A percentile compares a stretch with the other conserved stretches of the same genome.
Conservation (phyloP, 1,140 invertebrate species). For the Oncopodura yosiiana region DNA sequence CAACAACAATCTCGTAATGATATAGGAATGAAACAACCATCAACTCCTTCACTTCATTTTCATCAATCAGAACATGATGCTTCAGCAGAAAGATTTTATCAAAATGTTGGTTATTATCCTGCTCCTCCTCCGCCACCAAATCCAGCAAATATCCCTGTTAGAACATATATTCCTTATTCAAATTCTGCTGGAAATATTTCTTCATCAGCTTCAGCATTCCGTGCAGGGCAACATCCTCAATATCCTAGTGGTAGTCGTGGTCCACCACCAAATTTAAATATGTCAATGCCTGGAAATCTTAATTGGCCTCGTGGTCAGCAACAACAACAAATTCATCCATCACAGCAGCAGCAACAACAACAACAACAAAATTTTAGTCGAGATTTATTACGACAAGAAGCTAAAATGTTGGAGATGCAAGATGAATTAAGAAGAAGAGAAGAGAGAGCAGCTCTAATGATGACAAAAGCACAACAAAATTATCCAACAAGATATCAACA, state of each 20-base stretch:
- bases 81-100: conserved; percentile 32
- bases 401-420: conserved; percentile 70
- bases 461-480: conserved; percentile 39
- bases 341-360: conserved; percentile 35
- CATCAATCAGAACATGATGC: conserved; percentile 28
- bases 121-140: conserved; percentile 36
- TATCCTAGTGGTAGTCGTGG: conserved; percentile 26
- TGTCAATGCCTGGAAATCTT: conserved; percentile 34
- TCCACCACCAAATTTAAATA: conserved; percentile 34
- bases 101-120: conserved; percentile 30
- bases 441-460: conserved; percentile 44
- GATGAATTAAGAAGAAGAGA: conserved; percentile 66
- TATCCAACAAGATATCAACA: conserved; percentile 15
- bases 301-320: conserved; percentile 35
- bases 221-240: conserved; percentile 24
- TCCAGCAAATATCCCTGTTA: conserved; percentile 33
- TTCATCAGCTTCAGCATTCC: conserved; percentile 36
- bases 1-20: too few relatives aligned
- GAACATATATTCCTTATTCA: conserved; percentile 35
- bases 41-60: conserved; percentile 37
- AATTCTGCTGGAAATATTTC: conserved; percentile 35
- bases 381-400: conserved; percentile 57
- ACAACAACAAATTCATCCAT: conserved; percentile 33
- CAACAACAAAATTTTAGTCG: conserved; percentile 38
- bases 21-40: conserved; percentile 33